Conservation (phyloP, 2,888 invertebrate genomes). For the Diachrysia chrysitis region DNA sequence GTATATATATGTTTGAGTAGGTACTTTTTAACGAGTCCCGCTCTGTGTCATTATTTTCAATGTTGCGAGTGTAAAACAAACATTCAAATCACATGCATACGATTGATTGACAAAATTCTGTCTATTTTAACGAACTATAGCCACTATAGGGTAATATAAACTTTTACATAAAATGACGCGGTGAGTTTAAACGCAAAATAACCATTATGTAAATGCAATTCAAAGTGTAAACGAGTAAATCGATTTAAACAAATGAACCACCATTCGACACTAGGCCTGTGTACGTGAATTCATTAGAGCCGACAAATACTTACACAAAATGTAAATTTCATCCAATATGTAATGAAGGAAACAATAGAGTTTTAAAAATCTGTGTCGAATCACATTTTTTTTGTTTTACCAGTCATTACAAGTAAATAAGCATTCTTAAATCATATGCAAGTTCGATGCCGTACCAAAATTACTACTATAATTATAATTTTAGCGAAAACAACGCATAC, state of each 20-base stretch:
- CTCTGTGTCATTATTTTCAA: too few species aligned
- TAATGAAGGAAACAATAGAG: background rate
- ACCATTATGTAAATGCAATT: conserved; percentile 51
- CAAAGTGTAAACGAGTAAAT: conserved; percentile 36
- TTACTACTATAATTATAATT: too few species aligned
- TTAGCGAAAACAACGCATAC: too few species aligned
- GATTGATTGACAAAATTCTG: background rate
- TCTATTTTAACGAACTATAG: conserved; percentile 17
- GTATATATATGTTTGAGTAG: too few species aligned
- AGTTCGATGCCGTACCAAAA: too few species aligned
- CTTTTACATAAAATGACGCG: conserved; percentile 35
- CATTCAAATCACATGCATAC: background rate
- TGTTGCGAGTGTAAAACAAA: too few species aligned
- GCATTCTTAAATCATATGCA: too few species aligned
- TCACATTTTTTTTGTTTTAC: background rate
- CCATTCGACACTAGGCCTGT: conserved; percentile 30
- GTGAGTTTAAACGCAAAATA: conserved; percentile 41
- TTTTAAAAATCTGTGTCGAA: background rate
- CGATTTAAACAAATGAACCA: conserved; percentile 48
- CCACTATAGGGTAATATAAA: conserved; percentile 33
- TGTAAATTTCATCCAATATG: conserved; percentile 3
- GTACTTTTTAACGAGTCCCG: too few species aligned
- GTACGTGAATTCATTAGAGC: conserved; percentile 42
- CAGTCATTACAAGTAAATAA: too few species aligned
- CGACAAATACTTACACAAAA: conserved; percentile 8